Percentiles rank a stretch among this genome's conserved stretches.
Conservation (phyloP, 2,888 invertebrate genomes). For the Hemaris fuciformis region DNA sequence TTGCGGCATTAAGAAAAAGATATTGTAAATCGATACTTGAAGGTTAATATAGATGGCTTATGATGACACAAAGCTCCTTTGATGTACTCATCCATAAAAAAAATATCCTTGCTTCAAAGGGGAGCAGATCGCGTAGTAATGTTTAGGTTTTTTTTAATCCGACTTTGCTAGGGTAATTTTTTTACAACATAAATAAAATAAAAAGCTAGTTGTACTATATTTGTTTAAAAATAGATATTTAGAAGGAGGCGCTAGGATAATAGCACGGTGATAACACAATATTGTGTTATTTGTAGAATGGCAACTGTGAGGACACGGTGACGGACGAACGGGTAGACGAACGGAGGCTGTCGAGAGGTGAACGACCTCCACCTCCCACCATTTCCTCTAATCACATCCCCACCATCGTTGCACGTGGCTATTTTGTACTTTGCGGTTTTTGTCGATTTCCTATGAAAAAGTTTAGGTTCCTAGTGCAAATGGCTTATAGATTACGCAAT, state of each 20-base stretch:
- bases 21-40: too few species aligned
- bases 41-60: too few species aligned
- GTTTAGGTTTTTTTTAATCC: too few species aligned
- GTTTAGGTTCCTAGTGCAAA: constrained; percentile 5
- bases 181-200: too few species aligned
- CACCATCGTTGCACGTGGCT: constrained; percentile 8
- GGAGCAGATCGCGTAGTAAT: too few species aligned
- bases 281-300: constrained; percentile 17
- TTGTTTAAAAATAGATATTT: neutral
- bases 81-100: too few species aligned
- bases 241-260: neutral
- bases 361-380: constrained; percentile 2
- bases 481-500: constrained; percentile 6
- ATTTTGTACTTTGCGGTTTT: constrained; percentile 12
- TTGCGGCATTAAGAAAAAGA: too few species aligned
- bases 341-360: neutral
- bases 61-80: too few species aligned
- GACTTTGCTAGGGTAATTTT: too few species aligned
- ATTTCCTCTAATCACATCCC: constrained; percentile 7
- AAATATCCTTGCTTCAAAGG: too few species aligned
- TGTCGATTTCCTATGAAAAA: constrained; percentile 11
- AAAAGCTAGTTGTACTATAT: neutral
- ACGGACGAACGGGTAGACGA: constrained; percentile 11
- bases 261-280: neutral
- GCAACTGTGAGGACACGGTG: constrained; percentile 3